Base-by-base conservation (phyloP, 2,888 invertebrate genomes). In the Papilio gigon region DNA sequence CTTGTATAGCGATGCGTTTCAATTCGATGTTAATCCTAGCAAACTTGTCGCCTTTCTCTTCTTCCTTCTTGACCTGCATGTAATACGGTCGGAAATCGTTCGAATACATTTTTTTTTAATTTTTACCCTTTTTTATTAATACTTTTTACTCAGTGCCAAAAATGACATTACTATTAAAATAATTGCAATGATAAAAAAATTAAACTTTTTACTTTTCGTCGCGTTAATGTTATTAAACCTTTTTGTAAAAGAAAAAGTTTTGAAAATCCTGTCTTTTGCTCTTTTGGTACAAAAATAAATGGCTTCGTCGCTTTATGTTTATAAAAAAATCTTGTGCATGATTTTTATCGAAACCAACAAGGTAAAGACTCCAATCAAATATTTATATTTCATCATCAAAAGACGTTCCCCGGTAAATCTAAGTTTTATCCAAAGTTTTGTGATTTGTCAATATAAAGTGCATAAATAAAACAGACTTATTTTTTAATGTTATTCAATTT, bases 1-100 rank as follows among this genome's bases (percentile, higher is more conserved):
- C 86, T 0, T 64, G 37, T 1, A 80, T 77, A 4, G 78, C 74
- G 11, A 68, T 75, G 71, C 86, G 86, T 72, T 89, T 90, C 53
- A 91, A 77, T 80, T 91, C 90, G 87, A 91, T 85, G 70, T 86
- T 87, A 42, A 91, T 86, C 70, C 81, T 83, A 1, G 89, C 90
- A 71, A 79, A 84, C 73, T 81, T 86, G 58, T 91, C 91, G 1
- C 90, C 91, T 70, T 91, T 90, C 67, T 91, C 90, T 73, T 91
- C 91, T 75, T 90, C 91, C 72, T 91, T 91, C 72, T 75, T 84
- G 56, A 91, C 78, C 0, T 81, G 71, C 71, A 91, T 84, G 72
- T 82, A 91, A 77, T 82, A 91, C 30, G 91, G 91, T 8, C 91
- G 85, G 70, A 86, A 85, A 8, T 88, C 86, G 73, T 90, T 90